phyloP scores from a whole-genome alignment of 2,113 vertebrate species.

The Paedocypris sp. region DNA sequence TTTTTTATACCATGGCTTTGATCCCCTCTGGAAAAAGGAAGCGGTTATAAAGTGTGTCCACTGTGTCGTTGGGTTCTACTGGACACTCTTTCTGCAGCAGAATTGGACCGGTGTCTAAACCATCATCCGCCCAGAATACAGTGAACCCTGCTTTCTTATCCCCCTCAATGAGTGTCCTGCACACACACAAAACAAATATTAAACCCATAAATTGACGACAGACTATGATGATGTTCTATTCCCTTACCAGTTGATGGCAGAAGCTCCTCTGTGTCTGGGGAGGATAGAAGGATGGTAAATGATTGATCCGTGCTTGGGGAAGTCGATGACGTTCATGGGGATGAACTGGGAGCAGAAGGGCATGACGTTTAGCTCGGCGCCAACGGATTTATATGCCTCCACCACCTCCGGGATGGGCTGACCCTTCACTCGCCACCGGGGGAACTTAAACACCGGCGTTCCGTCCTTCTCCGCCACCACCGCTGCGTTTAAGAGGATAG shows the following conservation, averaged over 20 bases:
- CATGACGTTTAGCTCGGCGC: conserved; percentile 93
- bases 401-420: conserved; percentile 77
- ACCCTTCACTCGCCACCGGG: conserved; percentile 84
- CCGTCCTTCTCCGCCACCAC: conserved; percentile 85
- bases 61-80: conserved; percentile 79
- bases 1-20: conserved; percentile 80
- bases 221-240: background rate
- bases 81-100: conserved; percentile 82
- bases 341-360: conserved; percentile 98
- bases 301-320: conserved; percentile 84
- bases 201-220: background rate
- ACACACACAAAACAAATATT: background rate
- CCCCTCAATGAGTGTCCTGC: conserved; percentile 91
- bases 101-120: conserved; percentile 90
- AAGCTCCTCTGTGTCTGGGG: conserved; percentile 88
- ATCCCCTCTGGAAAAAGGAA: conserved; percentile 95
- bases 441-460: conserved; percentile 93
- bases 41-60: conserved; percentile 86
- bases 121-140: conserved; percentile 95
- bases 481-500: conserved; percentile 59
- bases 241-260: conserved; percentile 91
- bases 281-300: conserved; percentile 95
- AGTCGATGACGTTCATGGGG: conserved; percentile 88
- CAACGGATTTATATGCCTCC: conserved; percentile 79
- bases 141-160: conserved; percentile 88